A percentile compares a stretch with the other conserved stretches of the same genome.
These are phyloP conservation scores for Clarias macrocephalus DNA, from an alignment of 2,113 vertebrate species.

Conservation along the genomic window DNA sequence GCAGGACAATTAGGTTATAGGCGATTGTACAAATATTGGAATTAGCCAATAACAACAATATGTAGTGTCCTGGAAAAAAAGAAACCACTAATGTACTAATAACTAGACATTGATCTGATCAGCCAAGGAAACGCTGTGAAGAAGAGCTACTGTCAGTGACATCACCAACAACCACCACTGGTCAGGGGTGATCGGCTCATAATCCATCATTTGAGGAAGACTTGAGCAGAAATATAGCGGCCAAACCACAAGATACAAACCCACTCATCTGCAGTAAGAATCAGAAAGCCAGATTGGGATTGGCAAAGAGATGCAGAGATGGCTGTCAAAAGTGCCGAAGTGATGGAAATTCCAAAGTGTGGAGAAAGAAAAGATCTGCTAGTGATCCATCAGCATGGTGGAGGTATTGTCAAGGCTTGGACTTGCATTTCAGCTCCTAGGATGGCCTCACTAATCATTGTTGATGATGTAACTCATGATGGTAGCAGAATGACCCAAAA, in stretches of 20 bases:
- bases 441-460: background rate
- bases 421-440: background rate
- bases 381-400: background rate
- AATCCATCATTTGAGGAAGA: background rate
- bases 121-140: too few relatives aligned
- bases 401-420: background rate
- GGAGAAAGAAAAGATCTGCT: background rate
- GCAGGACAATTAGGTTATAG: too few relatives aligned
- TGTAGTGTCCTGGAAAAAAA: too few relatives aligned
- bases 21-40: too few relatives aligned
- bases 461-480: background rate
- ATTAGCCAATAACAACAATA: too few relatives aligned
- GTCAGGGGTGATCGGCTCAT: too few relatives aligned
- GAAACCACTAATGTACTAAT: too few relatives aligned
- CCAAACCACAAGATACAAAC: background rate
- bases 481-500: too few relatives aligned
- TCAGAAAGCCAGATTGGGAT: background rate
- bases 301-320: background rate
- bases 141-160: too few relatives aligned
- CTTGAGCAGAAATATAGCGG: background rate
- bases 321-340: background rate
- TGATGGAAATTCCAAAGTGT: background rate
- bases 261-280: background rate
- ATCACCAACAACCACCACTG: too few relatives aligned
- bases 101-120: too few relatives aligned